Conservation (phyloP, 2,113 vertebrate genomes). For the Pangasianodon hypophthalmus region DNA sequence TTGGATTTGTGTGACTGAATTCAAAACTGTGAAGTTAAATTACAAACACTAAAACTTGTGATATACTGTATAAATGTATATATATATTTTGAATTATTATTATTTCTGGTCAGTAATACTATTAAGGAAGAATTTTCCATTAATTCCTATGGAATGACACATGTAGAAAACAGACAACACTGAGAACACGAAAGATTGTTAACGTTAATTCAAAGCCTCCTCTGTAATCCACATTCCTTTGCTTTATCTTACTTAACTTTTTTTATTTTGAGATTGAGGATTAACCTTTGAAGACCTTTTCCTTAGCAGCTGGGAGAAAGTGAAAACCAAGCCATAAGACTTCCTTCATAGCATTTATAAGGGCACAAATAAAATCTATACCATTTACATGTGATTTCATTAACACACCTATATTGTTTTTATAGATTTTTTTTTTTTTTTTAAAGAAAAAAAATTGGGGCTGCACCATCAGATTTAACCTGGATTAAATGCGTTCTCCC, state of each 20-base stretch:
- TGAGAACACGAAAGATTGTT: not conserved
- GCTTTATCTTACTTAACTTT: not conserved
- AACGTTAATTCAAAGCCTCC: not conserved
- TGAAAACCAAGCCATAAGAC: not conserved
- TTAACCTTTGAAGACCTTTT: not conserved
- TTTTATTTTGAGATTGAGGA: not conserved
- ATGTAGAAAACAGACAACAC: not conserved
- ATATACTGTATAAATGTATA: not conserved
- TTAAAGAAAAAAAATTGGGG: too few relatives aligned
- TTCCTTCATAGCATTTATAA: not conserved
- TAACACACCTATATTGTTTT: not conserved
- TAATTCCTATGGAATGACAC: not conserved
- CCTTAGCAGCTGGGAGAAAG: not conserved
- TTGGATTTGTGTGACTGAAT: not conserved
- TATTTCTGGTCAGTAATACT: not conserved
- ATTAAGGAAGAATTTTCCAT: not conserved
- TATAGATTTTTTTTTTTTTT: too few relatives aligned
- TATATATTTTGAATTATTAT: too few relatives aligned
- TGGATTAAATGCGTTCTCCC: too few relatives aligned
- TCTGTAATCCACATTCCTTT: not conserved
- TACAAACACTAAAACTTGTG: too few relatives aligned
- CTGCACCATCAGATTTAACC: too few relatives aligned
- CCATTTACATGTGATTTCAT: not conserved
- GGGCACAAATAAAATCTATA: not conserved
- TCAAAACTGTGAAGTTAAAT: not conserved